phyloP scores from a whole-genome alignment of 2,113 vertebrate genomes.

The Taurulus bubalis region DNA sequence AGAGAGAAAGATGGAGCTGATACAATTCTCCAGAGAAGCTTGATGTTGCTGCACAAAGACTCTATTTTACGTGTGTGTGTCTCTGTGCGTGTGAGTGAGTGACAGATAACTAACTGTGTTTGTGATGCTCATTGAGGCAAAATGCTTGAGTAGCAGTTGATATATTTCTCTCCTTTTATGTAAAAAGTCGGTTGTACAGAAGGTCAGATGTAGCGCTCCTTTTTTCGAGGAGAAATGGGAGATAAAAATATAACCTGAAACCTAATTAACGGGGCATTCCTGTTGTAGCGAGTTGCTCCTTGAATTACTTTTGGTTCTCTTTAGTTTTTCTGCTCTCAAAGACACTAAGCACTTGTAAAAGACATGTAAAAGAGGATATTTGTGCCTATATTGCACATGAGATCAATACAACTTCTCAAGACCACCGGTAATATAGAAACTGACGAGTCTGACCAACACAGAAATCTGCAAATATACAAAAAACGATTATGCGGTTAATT shows the following conservation, averaged over 20 bases:
- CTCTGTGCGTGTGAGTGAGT: too few species aligned
- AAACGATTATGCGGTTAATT: neutral
- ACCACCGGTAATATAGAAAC: neutral
- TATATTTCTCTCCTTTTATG: neutral
- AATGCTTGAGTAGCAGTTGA: too few species aligned
- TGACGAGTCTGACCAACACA: neutral
- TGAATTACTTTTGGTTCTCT: neutral
- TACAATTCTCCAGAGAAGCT: slow-evolving; percentile 26
- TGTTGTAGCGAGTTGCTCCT: neutral
- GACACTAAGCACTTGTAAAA: neutral
- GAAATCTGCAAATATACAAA: neutral
- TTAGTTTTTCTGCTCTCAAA: neutral
- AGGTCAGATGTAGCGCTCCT: neutral
- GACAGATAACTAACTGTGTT: too few species aligned
- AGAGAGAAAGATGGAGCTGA: too few species aligned
- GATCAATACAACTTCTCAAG: neutral
- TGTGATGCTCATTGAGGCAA: too few species aligned
- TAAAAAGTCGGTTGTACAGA: neutral
- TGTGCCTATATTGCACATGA: neutral
- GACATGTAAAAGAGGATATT: neutral
- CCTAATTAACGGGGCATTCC: neutral
- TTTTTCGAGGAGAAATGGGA: neutral
- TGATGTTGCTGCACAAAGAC: too few species aligned
- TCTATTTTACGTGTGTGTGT: too few species aligned
- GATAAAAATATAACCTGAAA: neutral